Conservation (phyloP, 2,797 vertebrate species). For the Danio tinwini region DNA sequence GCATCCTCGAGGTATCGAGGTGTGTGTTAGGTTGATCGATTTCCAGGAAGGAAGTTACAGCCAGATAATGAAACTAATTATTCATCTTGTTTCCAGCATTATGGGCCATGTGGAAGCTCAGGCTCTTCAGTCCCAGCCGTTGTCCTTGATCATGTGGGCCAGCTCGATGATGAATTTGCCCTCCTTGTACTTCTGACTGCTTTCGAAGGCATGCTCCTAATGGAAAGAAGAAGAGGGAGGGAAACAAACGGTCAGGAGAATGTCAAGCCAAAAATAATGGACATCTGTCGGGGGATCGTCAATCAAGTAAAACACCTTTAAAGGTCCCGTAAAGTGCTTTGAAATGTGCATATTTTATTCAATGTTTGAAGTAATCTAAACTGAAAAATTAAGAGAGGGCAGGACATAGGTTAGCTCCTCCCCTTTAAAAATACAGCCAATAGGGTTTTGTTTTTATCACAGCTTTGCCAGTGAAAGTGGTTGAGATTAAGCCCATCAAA, state of each 20-base stretch:
- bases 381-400: no score
- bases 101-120: neutral
- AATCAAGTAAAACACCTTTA: slow-evolving; percentile 32
- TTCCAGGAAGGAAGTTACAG: slow-evolving; percentile 45
- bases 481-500: no score
- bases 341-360: no score
- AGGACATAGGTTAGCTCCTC: no score
- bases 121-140: slow-evolving; percentile 86
- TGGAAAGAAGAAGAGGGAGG: slow-evolving; percentile 31
- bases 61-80: slow-evolving; percentile 21
- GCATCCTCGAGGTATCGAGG: neutral
- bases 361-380: no score
- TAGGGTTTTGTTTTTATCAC: no score
- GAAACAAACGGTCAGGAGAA: neutral
- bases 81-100: slow-evolving; percentile 29
- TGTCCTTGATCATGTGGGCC: slow-evolving; percentile 94
- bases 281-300: slow-evolving; percentile 31
- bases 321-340: neutral
- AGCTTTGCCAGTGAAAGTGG: no score
- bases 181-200: slow-evolving; percentile 95
- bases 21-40: slow-evolving; percentile 22
- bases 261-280: slow-evolving; percentile 32
- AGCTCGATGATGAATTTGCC: slow-evolving; percentile 93
- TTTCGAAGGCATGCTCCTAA: slow-evolving; percentile 91
- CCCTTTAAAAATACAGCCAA: no score